Conservation (phyloP, 2,888 invertebrate species). For the Theretra japonica region DNA sequence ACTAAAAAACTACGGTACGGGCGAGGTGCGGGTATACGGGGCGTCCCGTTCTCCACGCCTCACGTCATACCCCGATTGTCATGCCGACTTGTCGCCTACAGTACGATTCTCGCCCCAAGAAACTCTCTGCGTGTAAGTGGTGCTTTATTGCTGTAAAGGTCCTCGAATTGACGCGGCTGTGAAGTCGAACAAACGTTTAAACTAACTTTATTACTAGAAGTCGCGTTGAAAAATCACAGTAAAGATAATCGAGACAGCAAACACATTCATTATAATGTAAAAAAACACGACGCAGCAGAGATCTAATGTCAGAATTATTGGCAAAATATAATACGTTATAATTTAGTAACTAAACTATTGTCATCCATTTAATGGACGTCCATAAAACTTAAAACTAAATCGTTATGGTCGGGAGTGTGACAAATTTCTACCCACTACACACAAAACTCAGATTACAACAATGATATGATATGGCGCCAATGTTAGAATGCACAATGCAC, state of each 20-base stretch:
- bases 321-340: slow-evolving; percentile 52
- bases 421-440: slow-evolving; percentile 52
- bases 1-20: too few species aligned
- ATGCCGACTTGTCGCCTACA: too few species aligned
- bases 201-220: slow-evolving; percentile 37
- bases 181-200: slow-evolving; percentile 6
- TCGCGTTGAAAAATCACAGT: slow-evolving; percentile 48
- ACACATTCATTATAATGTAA: slow-evolving; percentile 18
- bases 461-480: slow-evolving; percentile 56
- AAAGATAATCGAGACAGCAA: slow-evolving; percentile 36
- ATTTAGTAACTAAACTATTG: slow-evolving; percentile 64
- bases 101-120: too few species aligned
- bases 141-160: background rate
- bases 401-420: slow-evolving; percentile 52
- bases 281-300: slow-evolving; percentile 41
- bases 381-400: slow-evolving; percentile 57
- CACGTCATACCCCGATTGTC: too few species aligned
- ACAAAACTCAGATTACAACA: slow-evolving; percentile 25
- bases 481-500: slow-evolving; percentile 35
- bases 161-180: background rate
- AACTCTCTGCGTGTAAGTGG: too few species aligned
- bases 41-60: too few species aligned
- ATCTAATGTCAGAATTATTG: slow-evolving; percentile 52
- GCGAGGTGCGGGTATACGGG: too few species aligned
- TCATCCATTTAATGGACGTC: slow-evolving; percentile 72